phyloP scores from a whole-genome alignment of 2,113 vertebrate genomes.

The Spea bombifrons region DNA sequence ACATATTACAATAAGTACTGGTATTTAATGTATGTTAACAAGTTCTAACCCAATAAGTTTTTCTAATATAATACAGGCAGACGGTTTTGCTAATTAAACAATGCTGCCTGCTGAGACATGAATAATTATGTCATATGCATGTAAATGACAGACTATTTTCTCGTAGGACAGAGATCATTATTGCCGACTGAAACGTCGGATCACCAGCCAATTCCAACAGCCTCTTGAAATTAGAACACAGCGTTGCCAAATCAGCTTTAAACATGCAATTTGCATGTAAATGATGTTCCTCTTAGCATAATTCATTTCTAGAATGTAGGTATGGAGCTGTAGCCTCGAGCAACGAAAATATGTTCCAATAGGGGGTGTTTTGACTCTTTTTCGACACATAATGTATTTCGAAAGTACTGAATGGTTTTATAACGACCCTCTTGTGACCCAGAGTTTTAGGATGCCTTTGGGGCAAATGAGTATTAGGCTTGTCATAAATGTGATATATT shows the following conservation, averaged over 20 bases:
- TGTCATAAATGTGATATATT: not conserved
- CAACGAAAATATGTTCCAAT: not conserved
- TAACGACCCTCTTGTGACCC: not conserved
- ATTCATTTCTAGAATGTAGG: slow-evolving; percentile 14
- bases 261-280: slow-evolving; percentile 37
- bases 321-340: not conserved
- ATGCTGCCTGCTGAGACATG: slow-evolving; percentile 22
- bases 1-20: too few relatives aligned
- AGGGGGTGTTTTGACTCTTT: not conserved
- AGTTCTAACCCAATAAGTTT: slow-evolving; percentile 4
- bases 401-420: slow-evolving; percentile 3
- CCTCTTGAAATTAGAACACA: slow-evolving; percentile 14
- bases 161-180: slow-evolving; percentile 39
- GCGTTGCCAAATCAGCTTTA: slow-evolving; percentile 40
- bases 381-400: not conserved
- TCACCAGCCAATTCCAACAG: slow-evolving; percentile 12
- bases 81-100: slow-evolving; percentile 21
- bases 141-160: slow-evolving; percentile 33
- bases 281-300: not conserved
- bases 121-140: slow-evolving; percentile 43
- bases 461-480: not conserved
- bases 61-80: slow-evolving; percentile 24
- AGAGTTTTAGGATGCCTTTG: not conserved
- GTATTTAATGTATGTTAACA: slow-evolving; percentile 9
- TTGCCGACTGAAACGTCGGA: slow-evolving; percentile 23